Percentiles rank a stretch among this genome's conserved stretches.
Conservation (phyloP, 2,113 vertebrate genomes). For the Oreochromis tanganicae region DNA sequence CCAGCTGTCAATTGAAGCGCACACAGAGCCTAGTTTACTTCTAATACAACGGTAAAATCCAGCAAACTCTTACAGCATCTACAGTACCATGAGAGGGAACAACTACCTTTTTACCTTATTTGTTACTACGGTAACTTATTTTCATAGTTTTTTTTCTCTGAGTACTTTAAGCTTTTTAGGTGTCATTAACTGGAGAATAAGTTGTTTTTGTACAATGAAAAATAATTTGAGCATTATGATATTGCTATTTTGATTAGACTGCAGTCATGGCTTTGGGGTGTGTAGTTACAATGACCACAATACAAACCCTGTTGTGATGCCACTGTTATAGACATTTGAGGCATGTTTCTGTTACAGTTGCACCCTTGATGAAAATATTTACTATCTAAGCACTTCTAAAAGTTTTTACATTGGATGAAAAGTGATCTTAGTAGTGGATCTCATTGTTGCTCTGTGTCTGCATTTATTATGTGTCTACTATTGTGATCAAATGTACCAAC, state of each 20-base stretch:
- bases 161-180: slow-evolving; percentile 44
- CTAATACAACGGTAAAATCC: neutral
- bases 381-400: slow-evolving; percentile 50
- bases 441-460: slow-evolving; percentile 1
- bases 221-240: slow-evolving; percentile 16
- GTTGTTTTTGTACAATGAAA: slow-evolving; percentile 41
- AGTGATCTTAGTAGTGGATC: neutral
- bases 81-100: neutral
- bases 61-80: neutral
- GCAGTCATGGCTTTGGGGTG: neutral
- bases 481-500: slow-evolving; percentile 32
- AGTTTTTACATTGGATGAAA: slow-evolving; percentile 1
- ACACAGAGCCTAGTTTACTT: neutral
- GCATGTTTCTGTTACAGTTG: slow-evolving; percentile 14
- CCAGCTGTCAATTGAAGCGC: slow-evolving; percentile 3
- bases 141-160: slow-evolving; percentile 21
- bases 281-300: neutral
- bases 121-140: slow-evolving; percentile 66
- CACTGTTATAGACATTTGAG: slow-evolving; percentile 22
- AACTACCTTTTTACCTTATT: slow-evolving; percentile 10
- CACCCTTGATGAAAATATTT: neutral
- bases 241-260: neutral
- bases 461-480: neutral
- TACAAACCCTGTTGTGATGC: neutral
- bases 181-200: slow-evolving; percentile 61